Conservation (phyloP, 64 coral and sea anemone genomes). For the Pocillopora damicornis region DNA sequence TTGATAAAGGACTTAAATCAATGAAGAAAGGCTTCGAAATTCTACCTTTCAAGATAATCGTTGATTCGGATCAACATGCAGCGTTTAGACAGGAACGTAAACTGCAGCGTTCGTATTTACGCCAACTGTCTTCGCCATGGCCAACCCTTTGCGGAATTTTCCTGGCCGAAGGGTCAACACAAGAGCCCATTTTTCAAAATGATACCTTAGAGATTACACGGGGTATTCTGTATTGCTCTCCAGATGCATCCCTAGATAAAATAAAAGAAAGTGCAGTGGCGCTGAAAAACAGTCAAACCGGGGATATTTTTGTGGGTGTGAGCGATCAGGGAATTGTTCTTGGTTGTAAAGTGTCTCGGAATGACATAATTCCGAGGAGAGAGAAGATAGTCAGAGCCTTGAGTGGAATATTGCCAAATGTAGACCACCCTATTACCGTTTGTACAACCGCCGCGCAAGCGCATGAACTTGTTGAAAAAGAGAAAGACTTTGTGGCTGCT, state of each 20-base stretch:
- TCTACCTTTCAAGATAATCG: constrained; percentile 55
- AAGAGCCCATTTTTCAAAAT: constrained; percentile 49
- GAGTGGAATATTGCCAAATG: constrained; percentile 52
- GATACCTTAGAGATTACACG: constrained; percentile 36
- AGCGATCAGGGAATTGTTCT: constrained; percentile 11
- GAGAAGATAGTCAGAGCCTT: constrained; percentile 49
- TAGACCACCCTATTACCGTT: constrained; percentile 24
- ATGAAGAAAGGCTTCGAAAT: constrained; percentile 33
- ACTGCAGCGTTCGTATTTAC: constrained; percentile 23
- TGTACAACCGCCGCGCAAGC: constrained; percentile 37
- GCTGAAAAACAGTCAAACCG: constrained; percentile 58
- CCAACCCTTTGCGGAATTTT: constrained; percentile 47
- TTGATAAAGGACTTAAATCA: constrained; percentile 1
- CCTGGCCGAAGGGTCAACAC: constrained; percentile 52
- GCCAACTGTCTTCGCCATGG: constrained; percentile 62
- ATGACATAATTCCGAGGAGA: constrained; percentile 35
- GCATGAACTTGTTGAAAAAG: constrained; percentile 24
- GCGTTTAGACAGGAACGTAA: constrained; percentile 58
- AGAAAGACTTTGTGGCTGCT: constrained; percentile 54
- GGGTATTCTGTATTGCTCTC: constrained; percentile 47
- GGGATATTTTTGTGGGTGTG: constrained; percentile 75
- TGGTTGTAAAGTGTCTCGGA: constrained; percentile 21
- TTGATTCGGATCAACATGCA: constrained; percentile 58
- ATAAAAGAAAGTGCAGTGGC: constrained; percentile 58
- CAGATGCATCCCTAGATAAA: background rate